Evolutionary conservation across 2,113 vertebrate genomes (phyloP).

Genomic region (Nesogale talazaci): DNA sequence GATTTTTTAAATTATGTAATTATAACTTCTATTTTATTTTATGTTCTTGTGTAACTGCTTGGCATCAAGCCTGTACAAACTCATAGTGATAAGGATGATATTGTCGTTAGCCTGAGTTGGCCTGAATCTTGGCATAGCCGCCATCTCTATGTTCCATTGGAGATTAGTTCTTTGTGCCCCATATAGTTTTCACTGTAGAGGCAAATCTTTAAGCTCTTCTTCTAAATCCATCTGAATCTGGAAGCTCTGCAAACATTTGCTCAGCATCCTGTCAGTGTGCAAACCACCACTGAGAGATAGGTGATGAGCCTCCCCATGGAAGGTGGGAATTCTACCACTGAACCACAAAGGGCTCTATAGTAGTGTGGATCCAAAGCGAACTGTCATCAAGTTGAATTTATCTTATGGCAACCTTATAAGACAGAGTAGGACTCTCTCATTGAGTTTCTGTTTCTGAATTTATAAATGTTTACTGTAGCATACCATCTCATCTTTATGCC

Average conservation of each 20-base stretch:
- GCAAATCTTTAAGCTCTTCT: background rate
- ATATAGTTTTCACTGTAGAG: background rate
- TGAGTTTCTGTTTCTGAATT: too few relatives aligned
- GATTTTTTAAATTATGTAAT: too few relatives aligned
- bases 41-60: too few relatives aligned
- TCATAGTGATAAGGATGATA: background rate
- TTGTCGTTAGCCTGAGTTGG: background rate
- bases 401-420: too few relatives aligned
- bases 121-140: background rate
- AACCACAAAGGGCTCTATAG: background rate
- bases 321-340: background rate
- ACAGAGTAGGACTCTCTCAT: too few relatives aligned
- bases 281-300: background rate
- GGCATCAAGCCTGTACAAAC: too few relatives aligned
- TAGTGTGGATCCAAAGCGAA: background rate
- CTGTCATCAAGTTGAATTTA: too few relatives aligned
- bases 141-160: too few relatives aligned
- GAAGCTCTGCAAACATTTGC: background rate
- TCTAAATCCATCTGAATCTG: background rate
- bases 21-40: too few relatives aligned
- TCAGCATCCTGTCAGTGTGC: background rate
- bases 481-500: too few relatives aligned
- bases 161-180: background rate
- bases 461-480: too few relatives aligned
- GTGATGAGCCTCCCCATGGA: background rate